A percentile compares a stretch with the other conserved stretches of the same genome.
These are phyloP conservation scores for Callorhinus ursinus DNA, from an alignment of 2,113 vertebrate genomes.

Conservation along the genomic window DNA sequence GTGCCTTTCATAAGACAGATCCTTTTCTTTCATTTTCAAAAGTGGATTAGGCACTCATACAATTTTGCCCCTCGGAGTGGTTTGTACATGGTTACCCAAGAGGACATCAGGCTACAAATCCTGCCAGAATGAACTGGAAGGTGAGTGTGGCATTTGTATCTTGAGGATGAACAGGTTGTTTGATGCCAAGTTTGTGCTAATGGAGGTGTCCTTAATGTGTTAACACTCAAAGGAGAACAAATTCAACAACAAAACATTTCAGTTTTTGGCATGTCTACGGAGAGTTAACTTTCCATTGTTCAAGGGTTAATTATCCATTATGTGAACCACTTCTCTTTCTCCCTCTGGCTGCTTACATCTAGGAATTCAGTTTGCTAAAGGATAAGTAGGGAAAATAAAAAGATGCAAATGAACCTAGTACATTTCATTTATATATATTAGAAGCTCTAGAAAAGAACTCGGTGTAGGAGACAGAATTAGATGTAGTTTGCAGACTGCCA, in stretches of 20 bases:
- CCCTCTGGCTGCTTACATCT: conserved; percentile 50
- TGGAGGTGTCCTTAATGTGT: conserved; percentile 64
- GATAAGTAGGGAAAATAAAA: conserved; percentile 47
- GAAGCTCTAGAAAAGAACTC: conserved; percentile 26
- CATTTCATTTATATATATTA: not conserved
- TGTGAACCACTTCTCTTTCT: conserved; percentile 68
- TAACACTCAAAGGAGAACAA: conserved; percentile 61
- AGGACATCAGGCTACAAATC: conserved; percentile 57
- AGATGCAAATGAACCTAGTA: conserved; percentile 49
- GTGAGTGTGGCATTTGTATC: conserved; percentile 57
- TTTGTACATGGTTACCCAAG: conserved; percentile 62
- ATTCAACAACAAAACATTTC: conserved; percentile 67
- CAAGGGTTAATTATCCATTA: conserved; percentile 75
- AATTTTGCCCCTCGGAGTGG: conserved; percentile 62
- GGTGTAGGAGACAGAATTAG: not conserved
- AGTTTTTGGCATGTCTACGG: conserved; percentile 47
- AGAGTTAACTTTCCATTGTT: conserved; percentile 74
- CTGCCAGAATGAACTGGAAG: conserved; percentile 69
- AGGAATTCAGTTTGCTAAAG: conserved; percentile 66
- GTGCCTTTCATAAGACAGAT: conserved; percentile 66
- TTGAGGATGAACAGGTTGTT: conserved; percentile 57
- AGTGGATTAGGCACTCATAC: conserved; percentile 72
- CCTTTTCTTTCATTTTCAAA: conserved; percentile 76
- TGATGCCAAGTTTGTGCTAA: conserved; percentile 67
- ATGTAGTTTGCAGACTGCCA: not conserved